phyloP scores from a whole-genome alignment of 1,140 invertebrate genomes.

The Nephotettix cincticeps region DNA sequence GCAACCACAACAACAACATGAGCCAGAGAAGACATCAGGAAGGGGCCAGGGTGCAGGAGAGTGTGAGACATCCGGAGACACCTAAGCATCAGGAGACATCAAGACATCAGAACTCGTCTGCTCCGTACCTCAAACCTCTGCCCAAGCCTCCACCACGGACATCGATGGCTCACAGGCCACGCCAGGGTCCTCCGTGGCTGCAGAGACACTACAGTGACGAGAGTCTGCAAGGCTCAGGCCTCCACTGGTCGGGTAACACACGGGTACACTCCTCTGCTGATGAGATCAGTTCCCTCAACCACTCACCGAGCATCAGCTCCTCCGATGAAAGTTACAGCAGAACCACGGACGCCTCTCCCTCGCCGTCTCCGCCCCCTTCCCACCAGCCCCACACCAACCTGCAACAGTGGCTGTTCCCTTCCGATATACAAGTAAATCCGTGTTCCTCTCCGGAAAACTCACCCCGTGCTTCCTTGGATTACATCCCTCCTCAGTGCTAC shows the following conservation, averaged over 20 bases:
- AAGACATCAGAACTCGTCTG: neutral
- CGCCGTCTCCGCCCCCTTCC: constrained; percentile 54
- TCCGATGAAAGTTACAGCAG: constrained; percentile 79
- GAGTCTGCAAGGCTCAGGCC: constrained; percentile 51
- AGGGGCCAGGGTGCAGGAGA: too few species aligned
- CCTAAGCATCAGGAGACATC: neutral
- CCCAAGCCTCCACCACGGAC: constrained; percentile 54
- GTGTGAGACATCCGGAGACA: neutral
- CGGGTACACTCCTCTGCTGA: constrained; percentile 75
- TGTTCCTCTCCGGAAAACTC: constrained; percentile 51
- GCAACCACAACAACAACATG: constrained; percentile 52
- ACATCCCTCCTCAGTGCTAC: constrained; percentile 50
- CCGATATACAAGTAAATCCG: constrained; percentile 58
- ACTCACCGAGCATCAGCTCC: constrained; percentile 74
- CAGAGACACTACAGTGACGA: constrained; percentile 63
- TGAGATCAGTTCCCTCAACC: constrained; percentile 74
- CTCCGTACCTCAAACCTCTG: constrained; percentile 57
- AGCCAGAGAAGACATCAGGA: constrained; percentile 38
- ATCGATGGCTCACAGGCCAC: constrained; percentile 42
- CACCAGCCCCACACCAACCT: constrained; percentile 31
- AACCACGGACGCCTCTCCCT: constrained; percentile 66
- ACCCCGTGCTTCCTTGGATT: constrained; percentile 50
- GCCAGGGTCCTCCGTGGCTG: constrained; percentile 35
- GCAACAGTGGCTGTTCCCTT: constrained; percentile 60
- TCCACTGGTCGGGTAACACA: constrained; percentile 39